Evolutionary conservation across 2,113 vertebrate genomes (phyloP).

Genomic region (Archocentrus centrarchus): DNA sequence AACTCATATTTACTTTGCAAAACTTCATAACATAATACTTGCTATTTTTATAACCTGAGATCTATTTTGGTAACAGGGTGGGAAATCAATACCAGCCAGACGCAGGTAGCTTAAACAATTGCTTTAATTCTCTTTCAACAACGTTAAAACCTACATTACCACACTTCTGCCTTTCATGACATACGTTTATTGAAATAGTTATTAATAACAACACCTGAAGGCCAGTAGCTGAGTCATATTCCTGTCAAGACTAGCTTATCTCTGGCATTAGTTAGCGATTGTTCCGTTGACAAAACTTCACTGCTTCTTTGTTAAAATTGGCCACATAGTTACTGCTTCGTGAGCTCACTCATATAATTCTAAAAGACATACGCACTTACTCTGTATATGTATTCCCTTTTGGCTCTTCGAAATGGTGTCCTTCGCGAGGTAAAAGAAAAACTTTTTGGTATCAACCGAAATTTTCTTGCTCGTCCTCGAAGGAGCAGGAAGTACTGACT

Average conservation of each 20-base stretch:
- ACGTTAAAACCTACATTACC: neutral
- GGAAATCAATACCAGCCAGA: neutral
- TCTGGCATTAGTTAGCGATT: neutral
- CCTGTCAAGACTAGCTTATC: slow-evolving; percentile 26
- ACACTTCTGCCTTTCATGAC: neutral
- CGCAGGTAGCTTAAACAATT: slow-evolving; percentile 1
- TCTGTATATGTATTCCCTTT: neutral
- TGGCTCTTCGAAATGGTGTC: neutral
- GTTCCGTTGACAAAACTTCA: slow-evolving; percentile 34
- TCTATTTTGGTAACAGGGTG: neutral
- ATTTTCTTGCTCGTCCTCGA: slow-evolving; percentile 19
- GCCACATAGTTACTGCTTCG: neutral
- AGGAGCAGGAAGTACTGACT: slow-evolving; percentile 70
- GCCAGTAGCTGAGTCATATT: neutral
- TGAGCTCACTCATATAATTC: neutral
- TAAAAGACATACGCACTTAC: slow-evolving; percentile 40
- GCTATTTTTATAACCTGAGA: neutral
- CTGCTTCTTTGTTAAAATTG: neutral
- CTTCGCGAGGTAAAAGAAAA: slow-evolving; percentile 19
- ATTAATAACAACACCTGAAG: neutral
- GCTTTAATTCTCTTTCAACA: neutral
- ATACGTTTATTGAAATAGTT: neutral
- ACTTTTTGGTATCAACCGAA: slow-evolving; percentile 35
- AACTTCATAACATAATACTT: neutral
- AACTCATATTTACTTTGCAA: neutral